These are phyloP conservation scores for Cliona cf. orientalis DNA, from an alignment of 37 sponge, comb jelly and placozoan species.

Conservation along the genomic window DNA sequence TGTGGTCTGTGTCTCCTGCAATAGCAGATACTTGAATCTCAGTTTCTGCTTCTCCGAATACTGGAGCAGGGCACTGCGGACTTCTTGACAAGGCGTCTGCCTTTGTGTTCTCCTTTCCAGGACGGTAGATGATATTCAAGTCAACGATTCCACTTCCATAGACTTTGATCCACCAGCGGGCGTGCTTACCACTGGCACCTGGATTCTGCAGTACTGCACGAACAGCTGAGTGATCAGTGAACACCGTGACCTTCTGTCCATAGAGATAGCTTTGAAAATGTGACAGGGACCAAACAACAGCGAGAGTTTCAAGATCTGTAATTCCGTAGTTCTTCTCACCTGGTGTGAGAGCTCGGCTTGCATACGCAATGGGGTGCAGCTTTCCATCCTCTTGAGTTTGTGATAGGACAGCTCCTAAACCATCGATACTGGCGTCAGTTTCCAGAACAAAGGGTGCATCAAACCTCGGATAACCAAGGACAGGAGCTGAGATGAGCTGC, in stretches of 20 bases:
- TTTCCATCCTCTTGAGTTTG: conserved; percentile 9
- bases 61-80: too few relatives aligned
- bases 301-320: conserved; percentile 11
- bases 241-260: conserved; percentile 20
- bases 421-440: too few relatives aligned
- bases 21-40: too few relatives aligned
- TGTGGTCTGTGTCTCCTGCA: too few relatives aligned
- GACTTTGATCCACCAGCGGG: conserved; percentile 62
- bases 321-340: conserved; percentile 31
- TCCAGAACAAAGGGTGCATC: background rate
- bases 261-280: conserved; percentile 15
- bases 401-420: conserved; percentile 6
- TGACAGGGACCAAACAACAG: conserved; percentile 17
- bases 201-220: conserved; percentile 50
- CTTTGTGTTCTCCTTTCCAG: conserved; percentile 36
- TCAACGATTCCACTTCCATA: conserved; percentile 21
- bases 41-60: too few relatives aligned
- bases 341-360: conserved; percentile 17
- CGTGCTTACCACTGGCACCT: conserved; percentile 47
- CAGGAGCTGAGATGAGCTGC: background rate
- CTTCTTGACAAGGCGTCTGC: conserved; percentile 58
- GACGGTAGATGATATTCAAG: conserved; percentile 11
- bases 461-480: conserved; percentile 22
- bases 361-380: conserved; percentile 24
- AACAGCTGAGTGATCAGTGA: conserved; percentile 59